Evolutionary conservation across 1,140 invertebrate species (phyloP), one percentile per base, ranked within the genome.

Genomic region (Hycleus phaleratus): DNA sequence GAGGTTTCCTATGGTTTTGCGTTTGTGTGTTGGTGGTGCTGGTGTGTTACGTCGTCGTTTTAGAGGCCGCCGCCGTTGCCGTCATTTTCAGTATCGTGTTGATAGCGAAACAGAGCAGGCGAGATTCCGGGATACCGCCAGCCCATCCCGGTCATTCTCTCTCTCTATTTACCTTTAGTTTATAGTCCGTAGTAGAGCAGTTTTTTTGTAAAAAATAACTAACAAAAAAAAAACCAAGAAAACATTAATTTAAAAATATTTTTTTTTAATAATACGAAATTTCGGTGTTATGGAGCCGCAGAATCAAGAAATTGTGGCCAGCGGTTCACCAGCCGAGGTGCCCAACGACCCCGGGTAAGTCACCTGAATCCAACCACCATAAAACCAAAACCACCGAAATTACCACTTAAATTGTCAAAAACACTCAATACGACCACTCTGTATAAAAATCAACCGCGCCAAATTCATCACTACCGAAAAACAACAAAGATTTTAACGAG

Each of bases 291-390:
- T 86, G 85, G 84, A 86, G 76, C 77, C 82, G 68, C 85, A 87
- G 73, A 83, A 73, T 71, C 84, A 85, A 77, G 86, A 88, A 65
- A 81, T 84, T 71, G 79, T 82, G 68, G 81, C 82, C 65, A 82
- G 85, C 74, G 85, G 84, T 71, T 86, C 87, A 68, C 85, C 87
- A 55, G 85, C 85, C 52, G 89, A 92, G 79, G 86, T 90, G 75
- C 87, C 88, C 76, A 91, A 92, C 81, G 88, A 92, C 80, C 89
- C 89, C 75, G 89, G 89, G 88, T 91, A 86, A 79, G 85, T 80
- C 53, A 18, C 47, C 38, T 38, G 45, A 48, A 18, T 38, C 48
- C 24, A 7, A 4, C 32, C 32, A 4, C 32, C 32, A 32, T 4
- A 32, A 7, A 5, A 9, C 2, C 11, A 24, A 11, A 24, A 32